Conservation (phyloP, 2,888 invertebrate species). For the Thalpophila matura region DNA sequence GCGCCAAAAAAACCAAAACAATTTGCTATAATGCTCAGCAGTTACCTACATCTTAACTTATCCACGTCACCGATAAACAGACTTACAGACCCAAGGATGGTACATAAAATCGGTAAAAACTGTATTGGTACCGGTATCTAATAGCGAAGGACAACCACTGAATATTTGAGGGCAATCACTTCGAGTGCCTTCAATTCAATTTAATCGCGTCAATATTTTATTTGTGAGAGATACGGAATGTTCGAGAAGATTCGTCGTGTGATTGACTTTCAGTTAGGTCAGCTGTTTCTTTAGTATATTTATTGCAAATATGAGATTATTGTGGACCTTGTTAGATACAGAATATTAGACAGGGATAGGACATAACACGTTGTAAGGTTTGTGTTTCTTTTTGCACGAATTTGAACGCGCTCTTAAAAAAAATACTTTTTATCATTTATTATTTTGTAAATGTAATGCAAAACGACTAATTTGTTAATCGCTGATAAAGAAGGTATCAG, state of each 20-base stretch:
- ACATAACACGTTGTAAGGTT: too few species aligned
- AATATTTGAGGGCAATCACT: constrained; percentile 62
- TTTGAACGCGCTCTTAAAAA: too few species aligned
- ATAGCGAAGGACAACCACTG: constrained; percentile 43
- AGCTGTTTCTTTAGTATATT: constrained; percentile 9
- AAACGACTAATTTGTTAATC: too few species aligned
- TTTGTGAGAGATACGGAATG: constrained; percentile 34
- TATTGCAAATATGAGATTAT: neutral
- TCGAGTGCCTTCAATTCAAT: constrained; percentile 59
- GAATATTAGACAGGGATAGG: neutral
- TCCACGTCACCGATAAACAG: too few species aligned
- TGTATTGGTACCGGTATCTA: constrained; percentile 37
- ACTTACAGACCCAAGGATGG: constrained; percentile 16
- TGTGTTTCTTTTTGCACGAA: too few species aligned
- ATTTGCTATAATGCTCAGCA: neutral
- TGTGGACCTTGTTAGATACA: neutral
- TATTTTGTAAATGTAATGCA: too few species aligned
- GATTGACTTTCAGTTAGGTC: constrained; percentile 24
- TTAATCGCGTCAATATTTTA: constrained; percentile 62
- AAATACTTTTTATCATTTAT: too few species aligned
- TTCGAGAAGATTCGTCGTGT: constrained; percentile 31
- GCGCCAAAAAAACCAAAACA: too few species aligned
- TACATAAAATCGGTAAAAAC: constrained; percentile 29
- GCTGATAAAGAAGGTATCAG: too few species aligned
- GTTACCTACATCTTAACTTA: too few species aligned